Evolutionary conservation across 2,797 vertebrate genomes (phyloP), one percentile per base, ranked within the genome.

Genomic region (Eleutherodactylus coqui): DNA sequence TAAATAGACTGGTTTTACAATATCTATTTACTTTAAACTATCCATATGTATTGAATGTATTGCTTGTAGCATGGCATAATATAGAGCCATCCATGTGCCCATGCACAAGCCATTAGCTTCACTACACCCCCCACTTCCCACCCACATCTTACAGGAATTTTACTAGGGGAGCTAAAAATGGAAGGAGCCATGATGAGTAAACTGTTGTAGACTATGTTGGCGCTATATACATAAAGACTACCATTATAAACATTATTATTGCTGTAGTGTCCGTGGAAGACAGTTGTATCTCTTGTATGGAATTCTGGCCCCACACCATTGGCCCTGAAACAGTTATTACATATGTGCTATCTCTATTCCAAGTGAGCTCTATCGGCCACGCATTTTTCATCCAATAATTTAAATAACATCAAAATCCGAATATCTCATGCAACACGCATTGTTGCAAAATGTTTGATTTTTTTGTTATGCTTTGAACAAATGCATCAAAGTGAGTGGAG

Each of bases 381-480:
- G 53, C 19, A 53, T 16, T 24, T 38, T 55, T 24, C 21, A 55
- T 77, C 38, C 75, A 77, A 14, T 77, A 76, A 21, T 49, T 13
- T 53, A 21, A 11, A 34, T 24, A 36, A 53, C 29, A 77, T 55
- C 34, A 58, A 55, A 55, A n/a, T 5, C 4, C 17, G 24, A 45
- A 45, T 45, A 27, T 73, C 24, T 73, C 24, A 45, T 45, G 70
- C 32, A 55, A 58, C 41, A 38, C 24, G n/a, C 51, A 49, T 49
- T 34, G 32, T 21, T 27, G 70, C 41, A 45, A 73, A 69, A 69
- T 69, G n/a, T 73, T 73, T 73, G 41, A 73, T 73, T 38, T 73
- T 14, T 73, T 73, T 38, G 43, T 73, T n/a, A 73, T 73, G 47
- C 49, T 58, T 77, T 55, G 51, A 77, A 77, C 75, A 77, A 77